A percentile compares a stretch with the other conserved stretches of the same genome.
Conservation (phyloP, 2,113 vertebrate genomes). For the Vicugna pacos region DNA sequence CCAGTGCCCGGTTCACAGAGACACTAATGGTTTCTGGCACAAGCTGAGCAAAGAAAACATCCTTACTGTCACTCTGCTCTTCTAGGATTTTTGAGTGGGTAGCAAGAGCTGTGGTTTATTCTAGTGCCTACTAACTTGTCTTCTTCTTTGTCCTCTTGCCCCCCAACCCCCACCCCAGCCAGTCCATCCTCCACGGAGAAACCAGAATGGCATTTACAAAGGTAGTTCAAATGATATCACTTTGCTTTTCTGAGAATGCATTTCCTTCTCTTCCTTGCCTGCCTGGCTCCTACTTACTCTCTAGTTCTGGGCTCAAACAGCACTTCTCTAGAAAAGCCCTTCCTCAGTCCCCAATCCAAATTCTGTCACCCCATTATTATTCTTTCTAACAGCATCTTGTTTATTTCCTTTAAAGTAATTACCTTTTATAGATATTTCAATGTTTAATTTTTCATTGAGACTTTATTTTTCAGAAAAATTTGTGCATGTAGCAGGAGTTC, state of each 20-base stretch:
- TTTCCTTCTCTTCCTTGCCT: not conserved
- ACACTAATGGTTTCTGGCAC: not conserved
- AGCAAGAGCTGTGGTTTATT: not conserved
- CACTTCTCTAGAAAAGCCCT: not conserved
- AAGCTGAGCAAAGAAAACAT: not conserved
- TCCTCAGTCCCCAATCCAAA: not conserved
- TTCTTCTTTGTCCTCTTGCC: not conserved
- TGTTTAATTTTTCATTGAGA: not conserved
- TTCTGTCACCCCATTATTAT: not conserved
- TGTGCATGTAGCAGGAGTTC: conserved; percentile 11
- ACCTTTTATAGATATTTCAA: not conserved
- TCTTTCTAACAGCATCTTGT: not conserved
- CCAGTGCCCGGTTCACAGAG: not conserved
- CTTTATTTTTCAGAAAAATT: not conserved
- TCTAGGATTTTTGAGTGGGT: not conserved
- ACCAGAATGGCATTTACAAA: not conserved
- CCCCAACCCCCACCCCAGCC: not conserved
- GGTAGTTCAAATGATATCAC: not conserved
- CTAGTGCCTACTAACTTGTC: not conserved
- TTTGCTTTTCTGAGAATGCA: not conserved
- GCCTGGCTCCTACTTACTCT: not conserved
- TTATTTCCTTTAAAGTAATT: conserved; percentile 3
- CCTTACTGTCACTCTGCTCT: not conserved
- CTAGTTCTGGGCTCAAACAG: not conserved
- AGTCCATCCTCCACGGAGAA: not conserved